These are phyloP conservation scores for Coreius guichenoti DNA, from an alignment of 2,797 vertebrate species.

Conservation along the genomic window DNA sequence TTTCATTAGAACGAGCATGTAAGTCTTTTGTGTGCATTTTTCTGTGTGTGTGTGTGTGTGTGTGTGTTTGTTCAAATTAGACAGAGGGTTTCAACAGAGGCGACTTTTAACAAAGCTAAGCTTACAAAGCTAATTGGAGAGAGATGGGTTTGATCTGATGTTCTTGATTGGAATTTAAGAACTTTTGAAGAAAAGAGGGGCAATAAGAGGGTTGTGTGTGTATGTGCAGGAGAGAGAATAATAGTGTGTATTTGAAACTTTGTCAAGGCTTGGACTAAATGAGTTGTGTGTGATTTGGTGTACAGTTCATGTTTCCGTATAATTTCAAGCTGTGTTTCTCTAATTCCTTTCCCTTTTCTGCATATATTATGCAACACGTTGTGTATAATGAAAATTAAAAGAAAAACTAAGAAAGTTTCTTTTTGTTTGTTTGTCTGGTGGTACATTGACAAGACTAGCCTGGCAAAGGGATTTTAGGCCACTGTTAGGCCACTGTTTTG, in stretches of 20 bases:
- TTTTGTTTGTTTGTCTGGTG: not conserved
- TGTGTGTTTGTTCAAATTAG: constrained; percentile 53
- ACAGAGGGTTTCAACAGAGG: constrained; percentile 42
- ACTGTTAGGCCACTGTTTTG: not conserved
- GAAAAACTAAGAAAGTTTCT: not conserved
- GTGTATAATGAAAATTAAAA: not conserved
- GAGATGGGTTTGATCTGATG: constrained; percentile 48
- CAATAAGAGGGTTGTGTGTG: constrained; percentile 19
- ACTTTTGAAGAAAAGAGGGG: constrained; percentile 32
- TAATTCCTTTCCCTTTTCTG: not conserved
- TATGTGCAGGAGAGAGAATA: not conserved
- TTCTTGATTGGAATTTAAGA: constrained; percentile 40
- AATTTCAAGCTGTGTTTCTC: constrained; percentile 4
- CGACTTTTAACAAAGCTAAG: constrained; percentile 52
- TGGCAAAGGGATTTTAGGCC: not conserved
- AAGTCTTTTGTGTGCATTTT: constrained; percentile 52
- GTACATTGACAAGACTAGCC: not conserved
- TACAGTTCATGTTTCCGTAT: constrained; percentile 9
- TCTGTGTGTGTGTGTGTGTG: not conserved
- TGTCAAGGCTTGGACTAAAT: not conserved
- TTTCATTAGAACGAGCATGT: constrained; percentile 65
- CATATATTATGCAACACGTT: not conserved
- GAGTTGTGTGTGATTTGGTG: not conserved
- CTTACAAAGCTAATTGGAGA: constrained; percentile 55
- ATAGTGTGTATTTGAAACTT: not conserved